Evolutionary conservation across 2,888 invertebrate genomes (phyloP), one percentile per base, ranked within the genome.

Genomic region (Cloeon dipterum): DNA sequence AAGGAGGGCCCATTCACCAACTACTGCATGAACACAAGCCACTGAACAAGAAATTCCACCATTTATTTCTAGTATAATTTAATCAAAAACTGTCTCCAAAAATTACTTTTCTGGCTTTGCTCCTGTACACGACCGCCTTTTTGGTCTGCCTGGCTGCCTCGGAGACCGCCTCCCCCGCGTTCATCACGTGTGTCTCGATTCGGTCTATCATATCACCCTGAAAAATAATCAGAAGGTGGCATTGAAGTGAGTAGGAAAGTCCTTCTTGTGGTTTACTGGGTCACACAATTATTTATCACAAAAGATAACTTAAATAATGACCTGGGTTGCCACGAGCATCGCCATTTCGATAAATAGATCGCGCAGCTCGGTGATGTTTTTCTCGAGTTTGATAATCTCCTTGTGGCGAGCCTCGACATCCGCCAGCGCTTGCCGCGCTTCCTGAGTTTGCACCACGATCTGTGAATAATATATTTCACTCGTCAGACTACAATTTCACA

Each of bases 331-430:
- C 20, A 86, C 73, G 36, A 81, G 62, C 55, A 74, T 68, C 32
- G 79, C 78, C 62, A 88, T 74, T 56, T 86, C 77, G 50, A 69
- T 59, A 61, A 89, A 88, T 58, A 88, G 69, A 52, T 79, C 79
- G 48, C 71, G 66, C 39, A 89, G 65, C 52, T 83, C 82, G 32
- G 58, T 55, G 46, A 89, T 69, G 49, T 79, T 72, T 47, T 67
- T 68, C 61, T 89, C 88, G 42, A 86, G 62, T 52, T 79, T 77
- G 45, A 75, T 55, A 45, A 89, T 66, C 57, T 86, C 82, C 46
- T 73, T 70, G 55, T 82, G 85, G 37, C 88, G 65, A 44, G 70
- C 71, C 61, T 85, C 75, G 45, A 83, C 74, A 49, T 82, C 83
- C 43, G 74, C 72, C 49, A 89, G 62, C 5, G 62, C 61, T 51